Conservation (phyloP, 2,113 vertebrate genomes). For the Indri indri region DNA sequence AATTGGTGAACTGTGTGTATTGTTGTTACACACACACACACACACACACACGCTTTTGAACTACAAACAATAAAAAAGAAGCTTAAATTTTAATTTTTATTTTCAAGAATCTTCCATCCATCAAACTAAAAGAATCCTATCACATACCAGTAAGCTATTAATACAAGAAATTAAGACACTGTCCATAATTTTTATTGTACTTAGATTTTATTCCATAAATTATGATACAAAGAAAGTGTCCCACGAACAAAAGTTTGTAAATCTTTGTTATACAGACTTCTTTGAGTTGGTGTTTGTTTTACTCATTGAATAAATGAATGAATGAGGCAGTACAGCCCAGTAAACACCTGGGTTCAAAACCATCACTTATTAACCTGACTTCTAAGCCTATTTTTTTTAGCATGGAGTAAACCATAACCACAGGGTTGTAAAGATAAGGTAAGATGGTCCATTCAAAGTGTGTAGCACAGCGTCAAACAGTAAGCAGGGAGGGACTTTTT, state of each 20-base stretch:
- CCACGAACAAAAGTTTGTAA: background rate
- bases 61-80: background rate
- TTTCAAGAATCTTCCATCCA: background rate
- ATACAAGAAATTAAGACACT: background rate
- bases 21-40: background rate
- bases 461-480: background rate
- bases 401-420: background rate
- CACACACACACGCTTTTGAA: background rate
- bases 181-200: background rate
- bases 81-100: background rate
- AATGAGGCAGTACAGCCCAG: background rate
- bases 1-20: background rate
- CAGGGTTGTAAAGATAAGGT: background rate
- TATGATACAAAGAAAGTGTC: background rate
- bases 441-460: background rate
- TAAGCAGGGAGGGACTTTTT: background rate
- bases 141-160: background rate
- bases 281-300: background rate
- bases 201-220: slow-evolving; percentile 24
- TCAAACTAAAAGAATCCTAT: slow-evolving; percentile 1
- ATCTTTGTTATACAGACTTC: background rate
- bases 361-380: background rate
- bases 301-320: background rate
- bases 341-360: background rate
- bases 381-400: background rate